Conservation (phyloP, 2,888 invertebrate species). For the Neoaliturus tenellus region DNA sequence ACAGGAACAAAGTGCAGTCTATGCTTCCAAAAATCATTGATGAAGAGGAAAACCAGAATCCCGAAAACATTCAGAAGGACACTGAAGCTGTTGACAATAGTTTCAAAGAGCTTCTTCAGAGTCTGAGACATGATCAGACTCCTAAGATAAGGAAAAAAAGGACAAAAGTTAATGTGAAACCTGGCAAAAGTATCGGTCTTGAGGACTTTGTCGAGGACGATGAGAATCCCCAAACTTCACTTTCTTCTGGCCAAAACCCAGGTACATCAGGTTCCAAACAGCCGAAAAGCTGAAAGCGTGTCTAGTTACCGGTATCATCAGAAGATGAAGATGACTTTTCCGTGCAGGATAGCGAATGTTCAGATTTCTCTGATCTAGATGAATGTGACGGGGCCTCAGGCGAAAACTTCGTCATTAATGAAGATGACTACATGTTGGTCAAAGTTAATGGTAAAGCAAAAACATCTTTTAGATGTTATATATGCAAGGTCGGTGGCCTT, state of each 20-base stretch:
- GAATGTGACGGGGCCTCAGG: constrained; percentile 49
- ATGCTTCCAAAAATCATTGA: constrained; percentile 52
- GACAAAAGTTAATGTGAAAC: constrained; percentile 46
- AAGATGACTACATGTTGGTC: constrained; percentile 54
- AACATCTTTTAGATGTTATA: constrained; percentile 48
- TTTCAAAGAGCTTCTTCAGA: constrained; percentile 50
- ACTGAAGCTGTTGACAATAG: constrained; percentile 46
- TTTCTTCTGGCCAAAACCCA: constrained; percentile 53
- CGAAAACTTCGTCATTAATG: constrained; percentile 53
- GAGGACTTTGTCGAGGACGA: constrained; percentile 49
- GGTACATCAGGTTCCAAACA: constrained; percentile 43
- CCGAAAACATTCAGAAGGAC: constrained; percentile 33
- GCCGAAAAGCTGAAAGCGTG: constrained; percentile 47
- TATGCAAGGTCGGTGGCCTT: constrained; percentile 45
- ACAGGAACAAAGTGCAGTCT: constrained; percentile 52
- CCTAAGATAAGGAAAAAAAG: constrained; percentile 42
- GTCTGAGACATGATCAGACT: constrained; percentile 46
- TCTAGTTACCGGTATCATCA: constrained; percentile 52
- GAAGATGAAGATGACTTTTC: constrained; percentile 55
- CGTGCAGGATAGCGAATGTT: constrained; percentile 51
- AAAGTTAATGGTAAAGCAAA: constrained; percentile 48
- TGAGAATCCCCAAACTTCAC: constrained; percentile 55
- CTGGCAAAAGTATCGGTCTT: constrained; percentile 52
- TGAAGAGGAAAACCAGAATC: constrained; percentile 44
- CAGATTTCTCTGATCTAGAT: constrained; percentile 48